phyloP scores from a whole-genome alignment of 2,888 invertebrate genomes.

The Scelioninae gen. 1 region DNA sequence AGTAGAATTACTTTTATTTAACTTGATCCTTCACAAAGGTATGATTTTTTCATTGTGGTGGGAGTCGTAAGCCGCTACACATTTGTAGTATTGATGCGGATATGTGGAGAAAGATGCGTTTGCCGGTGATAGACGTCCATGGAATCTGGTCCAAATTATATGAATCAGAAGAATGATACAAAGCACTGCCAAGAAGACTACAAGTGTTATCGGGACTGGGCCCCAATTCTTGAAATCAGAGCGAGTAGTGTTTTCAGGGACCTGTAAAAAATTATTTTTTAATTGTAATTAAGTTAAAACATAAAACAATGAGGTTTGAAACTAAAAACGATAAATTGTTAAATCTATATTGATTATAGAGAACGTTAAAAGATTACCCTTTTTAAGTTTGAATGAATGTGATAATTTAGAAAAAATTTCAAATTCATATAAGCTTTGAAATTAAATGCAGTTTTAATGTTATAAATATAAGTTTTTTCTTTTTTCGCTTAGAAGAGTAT shows the following conservation, averaged over 20 bases:
- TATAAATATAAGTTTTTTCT: too few relatives aligned
- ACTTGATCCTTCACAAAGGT: slow-evolving; percentile 74
- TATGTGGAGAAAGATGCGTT: slow-evolving; percentile 74
- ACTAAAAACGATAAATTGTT: too few relatives aligned
- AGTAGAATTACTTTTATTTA: slow-evolving; percentile 17
- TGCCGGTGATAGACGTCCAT: slow-evolving; percentile 78
- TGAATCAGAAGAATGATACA: slow-evolving; percentile 79
- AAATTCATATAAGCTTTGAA: too few relatives aligned
- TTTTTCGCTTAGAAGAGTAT: too few relatives aligned
- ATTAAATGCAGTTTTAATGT: too few relatives aligned
- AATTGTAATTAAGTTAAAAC: too few relatives aligned
- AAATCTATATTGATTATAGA: too few relatives aligned
- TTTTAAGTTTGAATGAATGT: too few relatives aligned
- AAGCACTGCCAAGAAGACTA: slow-evolving; percentile 77
- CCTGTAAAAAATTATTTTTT: slow-evolving; percentile 5
- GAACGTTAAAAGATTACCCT: too few relatives aligned
- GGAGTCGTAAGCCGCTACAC: slow-evolving; percentile 81
- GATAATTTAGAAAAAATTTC: too few relatives aligned
- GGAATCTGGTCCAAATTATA: slow-evolving; percentile 78
- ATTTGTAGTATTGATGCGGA: slow-evolving; percentile 82
- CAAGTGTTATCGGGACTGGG: slow-evolving; percentile 79
- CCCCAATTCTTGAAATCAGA: slow-evolving; percentile 77
- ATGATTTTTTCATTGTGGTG: slow-evolving; percentile 80
- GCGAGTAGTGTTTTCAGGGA: slow-evolving; percentile 34
- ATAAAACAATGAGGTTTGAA: too few relatives aligned